These are phyloP conservation scores for Condylostylus longicornis DNA, from an alignment of 1,140 invertebrate genomes.

Conservation along the genomic window DNA sequence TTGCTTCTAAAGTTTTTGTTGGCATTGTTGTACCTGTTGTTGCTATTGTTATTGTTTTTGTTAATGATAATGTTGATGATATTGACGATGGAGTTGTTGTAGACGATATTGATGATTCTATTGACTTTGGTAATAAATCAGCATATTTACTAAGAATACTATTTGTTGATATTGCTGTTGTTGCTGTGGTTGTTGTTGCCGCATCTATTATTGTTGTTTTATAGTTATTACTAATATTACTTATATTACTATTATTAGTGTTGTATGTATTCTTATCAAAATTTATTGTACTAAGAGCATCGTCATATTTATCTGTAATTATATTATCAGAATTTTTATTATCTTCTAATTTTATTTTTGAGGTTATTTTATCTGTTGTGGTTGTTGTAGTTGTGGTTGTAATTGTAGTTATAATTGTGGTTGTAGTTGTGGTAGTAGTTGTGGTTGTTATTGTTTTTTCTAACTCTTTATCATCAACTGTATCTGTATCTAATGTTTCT, in stretches of 20 bases:
- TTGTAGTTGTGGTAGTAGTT: not conserved
- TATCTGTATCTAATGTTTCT: not conserved
- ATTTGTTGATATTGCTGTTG: not conserved
- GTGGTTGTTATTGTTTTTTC: not conserved
- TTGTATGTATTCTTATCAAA: not conserved
- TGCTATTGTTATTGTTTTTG: too few relatives aligned
- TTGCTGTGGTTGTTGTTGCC: not conserved
- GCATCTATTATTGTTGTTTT: not conserved
- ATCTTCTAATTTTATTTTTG: not conserved
- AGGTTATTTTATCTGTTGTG: not conserved
- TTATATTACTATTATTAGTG: not conserved
- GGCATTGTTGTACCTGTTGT: too few relatives aligned
- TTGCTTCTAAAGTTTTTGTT: too few relatives aligned
- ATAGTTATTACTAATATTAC: not conserved
- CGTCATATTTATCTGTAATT: too few relatives aligned
- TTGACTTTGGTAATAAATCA: too few relatives aligned
- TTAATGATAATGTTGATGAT: too few relatives aligned
- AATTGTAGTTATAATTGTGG: not conserved
- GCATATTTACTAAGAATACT: too few relatives aligned
- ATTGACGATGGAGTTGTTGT: too few relatives aligned
- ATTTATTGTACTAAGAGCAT: not conserved
- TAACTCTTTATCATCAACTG: slow-evolving; percentile 2
- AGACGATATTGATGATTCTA: too few relatives aligned
- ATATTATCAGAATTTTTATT: not conserved
- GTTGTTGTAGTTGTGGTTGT: not conserved